Evolutionary conservation across 1,140 invertebrate genomes (phyloP), one percentile per base, ranked within the genome.

Genomic region (Stegodyphus mimosarum): DNA sequence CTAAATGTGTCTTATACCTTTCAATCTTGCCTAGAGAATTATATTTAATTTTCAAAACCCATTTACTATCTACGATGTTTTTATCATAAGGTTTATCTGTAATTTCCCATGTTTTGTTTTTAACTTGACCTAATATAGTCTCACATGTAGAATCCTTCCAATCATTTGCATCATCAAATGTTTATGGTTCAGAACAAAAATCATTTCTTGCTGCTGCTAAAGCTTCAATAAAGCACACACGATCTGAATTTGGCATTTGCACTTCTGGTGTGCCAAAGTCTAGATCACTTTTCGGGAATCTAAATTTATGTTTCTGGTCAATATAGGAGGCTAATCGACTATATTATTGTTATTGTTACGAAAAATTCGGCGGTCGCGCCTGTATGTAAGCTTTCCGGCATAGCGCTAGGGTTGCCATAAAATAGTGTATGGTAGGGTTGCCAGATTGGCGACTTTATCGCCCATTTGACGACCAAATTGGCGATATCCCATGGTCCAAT

Each of bases 81-180:
- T 77, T 85, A 67, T 79, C 76, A 64, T 55, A 5, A 33, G 89
- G 89, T 80, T 88, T 85, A 13, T 89, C 77, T 13, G 89, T 88
- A 10, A 91, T 5, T 13, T 87, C 80, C 90, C 90, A 92, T 13
- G 90, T 90, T 71, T 90, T 87, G 88, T 91, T 90, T 84, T 90
- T 89, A 10, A 87, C 72, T n/a, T 89, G 87, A n/a, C 89, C 80
- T 7, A 88, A 52, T 13, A 91, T 87, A 88, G 91, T 90, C 51
- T 88, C 89, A 9, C 89, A 51, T 77, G 91, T 91, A 13, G 90
- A 91, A 71, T 84, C 72, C 81, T 88, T 87, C 90, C 91, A 91
- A 52, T 88, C 53, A 33, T 87, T 78, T 17, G 49, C 9, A 52
- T 91, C 89, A 48, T 88, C 55, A 13, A 88, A 76, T 18, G 87